Conservation (phyloP, 2,888 invertebrate species). For the Tachina fera region DNA sequence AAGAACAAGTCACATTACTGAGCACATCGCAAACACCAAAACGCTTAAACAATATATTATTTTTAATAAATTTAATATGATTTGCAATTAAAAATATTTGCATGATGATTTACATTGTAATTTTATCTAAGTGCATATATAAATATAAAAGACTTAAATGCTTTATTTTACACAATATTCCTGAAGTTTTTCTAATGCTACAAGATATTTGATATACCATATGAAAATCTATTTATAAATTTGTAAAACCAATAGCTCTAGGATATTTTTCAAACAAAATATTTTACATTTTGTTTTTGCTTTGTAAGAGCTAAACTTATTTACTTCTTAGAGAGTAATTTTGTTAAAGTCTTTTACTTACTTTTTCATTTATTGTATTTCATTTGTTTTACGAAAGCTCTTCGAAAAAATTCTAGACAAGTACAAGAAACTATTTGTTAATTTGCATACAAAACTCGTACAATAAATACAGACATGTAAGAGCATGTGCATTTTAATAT, state of each 20-base stretch:
- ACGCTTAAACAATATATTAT: too few species aligned
- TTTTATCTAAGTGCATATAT: too few species aligned
- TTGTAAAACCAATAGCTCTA: not conserved
- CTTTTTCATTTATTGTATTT: not conserved
- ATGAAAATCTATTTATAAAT: not conserved
- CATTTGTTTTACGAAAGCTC: not conserved
- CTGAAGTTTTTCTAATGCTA: too few species aligned
- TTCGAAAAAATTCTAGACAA: not conserved
- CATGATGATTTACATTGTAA: too few species aligned
- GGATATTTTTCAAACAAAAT: not conserved
- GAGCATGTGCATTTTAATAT: not conserved
- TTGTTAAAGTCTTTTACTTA: conserved; percentile 14
- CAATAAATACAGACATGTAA: not conserved
- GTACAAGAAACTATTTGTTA: not conserved
- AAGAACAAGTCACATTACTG: too few species aligned
- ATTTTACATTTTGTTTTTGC: not conserved
- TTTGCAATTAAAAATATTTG: too few species aligned
- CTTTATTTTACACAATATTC: too few species aligned
- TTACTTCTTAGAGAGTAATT: conserved; percentile 31
- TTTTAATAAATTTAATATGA: too few species aligned
- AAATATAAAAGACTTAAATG: too few species aligned
- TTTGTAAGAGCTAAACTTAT: conserved; percentile 24
- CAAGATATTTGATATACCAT: too few species aligned
- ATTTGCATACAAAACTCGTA: not conserved
- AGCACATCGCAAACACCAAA: too few species aligned